Conservation (phyloP, 2,797 vertebrate genomes). For the Meriones psammophilus region DNA sequence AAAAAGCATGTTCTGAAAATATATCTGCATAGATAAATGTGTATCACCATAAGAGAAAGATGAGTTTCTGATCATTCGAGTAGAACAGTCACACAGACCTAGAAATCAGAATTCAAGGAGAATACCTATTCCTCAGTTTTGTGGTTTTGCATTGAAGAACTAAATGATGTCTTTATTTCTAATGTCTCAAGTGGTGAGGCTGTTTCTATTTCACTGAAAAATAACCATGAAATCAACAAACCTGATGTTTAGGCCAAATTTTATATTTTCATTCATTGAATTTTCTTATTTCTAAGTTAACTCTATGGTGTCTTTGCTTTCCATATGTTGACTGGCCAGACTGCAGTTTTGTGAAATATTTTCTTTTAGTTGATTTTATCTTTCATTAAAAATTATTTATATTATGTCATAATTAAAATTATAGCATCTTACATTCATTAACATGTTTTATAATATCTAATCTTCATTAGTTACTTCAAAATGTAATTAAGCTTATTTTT, state of each 20-base stretch:
- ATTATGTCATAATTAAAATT: neutral
- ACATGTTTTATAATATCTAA: neutral
- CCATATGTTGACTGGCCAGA: neutral
- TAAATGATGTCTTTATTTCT: neutral
- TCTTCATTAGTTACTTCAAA: slow-evolving; percentile 2
- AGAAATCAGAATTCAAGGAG: slow-evolving; percentile 7
- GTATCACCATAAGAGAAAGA: neutral
- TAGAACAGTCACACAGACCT: slow-evolving; percentile 19
- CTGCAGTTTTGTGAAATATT: slow-evolving; percentile 15
- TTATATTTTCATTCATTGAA: slow-evolving; percentile 37
- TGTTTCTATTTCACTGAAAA: slow-evolving; percentile 8
- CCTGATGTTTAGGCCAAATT: neutral
- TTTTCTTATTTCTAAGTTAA: slow-evolving; percentile 5
- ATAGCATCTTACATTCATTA: neutral
- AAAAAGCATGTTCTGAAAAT: slow-evolving; percentile 39
- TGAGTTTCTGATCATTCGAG: slow-evolving; percentile 20
- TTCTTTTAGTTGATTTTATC: slow-evolving; percentile 14
- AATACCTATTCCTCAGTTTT: neutral
- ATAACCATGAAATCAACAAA: slow-evolving; percentile 30
- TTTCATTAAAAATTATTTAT: slow-evolving; percentile 9
- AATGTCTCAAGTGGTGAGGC: neutral
- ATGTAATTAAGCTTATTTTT: neutral
- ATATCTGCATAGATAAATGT: neutral
- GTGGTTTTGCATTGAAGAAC: neutral
- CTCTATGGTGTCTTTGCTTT: neutral